phyloP scores from a whole-genome alignment of 2,888 invertebrate genomes.

The Ceratothoa steindachneri region DNA sequence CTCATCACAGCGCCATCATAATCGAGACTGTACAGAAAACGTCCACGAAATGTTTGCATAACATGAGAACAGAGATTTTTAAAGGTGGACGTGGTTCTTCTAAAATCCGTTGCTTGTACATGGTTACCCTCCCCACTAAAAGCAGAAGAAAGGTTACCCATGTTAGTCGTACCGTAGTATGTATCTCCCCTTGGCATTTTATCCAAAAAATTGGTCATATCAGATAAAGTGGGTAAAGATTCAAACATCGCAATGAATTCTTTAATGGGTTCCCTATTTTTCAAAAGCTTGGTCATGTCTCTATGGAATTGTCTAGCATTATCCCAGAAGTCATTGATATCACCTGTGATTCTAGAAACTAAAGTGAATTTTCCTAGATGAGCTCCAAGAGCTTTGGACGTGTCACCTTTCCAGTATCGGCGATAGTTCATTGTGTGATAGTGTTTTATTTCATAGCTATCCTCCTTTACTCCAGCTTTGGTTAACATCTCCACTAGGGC shows the following conservation, averaged over 20 bases:
- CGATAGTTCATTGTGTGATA: slow-evolving; percentile 28
- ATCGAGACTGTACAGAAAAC: slow-evolving; percentile 40
- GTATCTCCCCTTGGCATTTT: neutral
- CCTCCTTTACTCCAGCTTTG: neutral
- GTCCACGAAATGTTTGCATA: slow-evolving; percentile 45
- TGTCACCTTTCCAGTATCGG: slow-evolving; percentile 22
- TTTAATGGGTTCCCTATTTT: neutral
- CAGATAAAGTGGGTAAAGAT: neutral
- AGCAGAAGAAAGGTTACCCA: slow-evolving; percentile 10
- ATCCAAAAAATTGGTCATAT: neutral
- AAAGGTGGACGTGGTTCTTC: neutral
- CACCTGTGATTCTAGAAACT: neutral
- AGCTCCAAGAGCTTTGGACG: slow-evolving; percentile 14
- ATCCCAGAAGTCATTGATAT: slow-evolving; percentile 20
- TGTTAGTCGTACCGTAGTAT: slow-evolving; percentile 12
- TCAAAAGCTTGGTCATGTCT: neutral
- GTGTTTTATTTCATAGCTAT: slow-evolving; percentile 15
- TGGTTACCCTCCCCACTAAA: neutral
- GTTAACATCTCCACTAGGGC: slow-evolving; percentile 21
- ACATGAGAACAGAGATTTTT: slow-evolving; percentile 35
- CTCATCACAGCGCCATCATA: slow-evolving; percentile 31
- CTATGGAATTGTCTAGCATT: slow-evolving; percentile 15
- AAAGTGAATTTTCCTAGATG: slow-evolving; percentile 13
- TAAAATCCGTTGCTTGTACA: neutral
- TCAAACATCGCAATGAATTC: neutral